phyloP scores from a whole-genome alignment of 2,888 invertebrate genomes.

The Sipunculus nudus region DNA sequence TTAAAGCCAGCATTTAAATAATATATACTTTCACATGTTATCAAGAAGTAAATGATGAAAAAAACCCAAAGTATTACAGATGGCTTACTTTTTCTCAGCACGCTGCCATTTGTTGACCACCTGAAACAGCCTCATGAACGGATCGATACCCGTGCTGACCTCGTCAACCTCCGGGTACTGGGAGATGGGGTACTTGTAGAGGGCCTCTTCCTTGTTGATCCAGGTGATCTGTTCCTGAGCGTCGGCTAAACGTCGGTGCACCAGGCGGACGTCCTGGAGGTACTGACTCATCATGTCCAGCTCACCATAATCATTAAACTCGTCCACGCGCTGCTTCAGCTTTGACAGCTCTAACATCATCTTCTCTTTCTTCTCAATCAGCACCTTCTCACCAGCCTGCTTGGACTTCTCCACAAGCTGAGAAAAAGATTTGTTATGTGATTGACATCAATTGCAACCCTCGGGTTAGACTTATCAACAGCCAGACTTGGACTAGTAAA shows the following conservation, averaged over 20 bases:
- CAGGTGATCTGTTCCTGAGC: slow-evolving; percentile 81
- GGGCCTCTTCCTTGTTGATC: slow-evolving; percentile 89
- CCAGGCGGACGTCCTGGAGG: slow-evolving; percentile 77
- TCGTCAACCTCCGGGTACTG: slow-evolving; percentile 82
- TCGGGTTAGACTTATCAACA: too few relatives aligned
- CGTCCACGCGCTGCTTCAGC: slow-evolving; percentile 78
- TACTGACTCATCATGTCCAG: slow-evolving; percentile 81
- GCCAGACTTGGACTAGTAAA: too few relatives aligned
- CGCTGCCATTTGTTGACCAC: slow-evolving; percentile 80
- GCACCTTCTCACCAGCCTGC: slow-evolving; percentile 83
- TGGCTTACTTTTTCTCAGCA: slow-evolving; percentile 75
- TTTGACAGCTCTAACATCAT: slow-evolving; percentile 78
- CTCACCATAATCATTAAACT: slow-evolving; percentile 86
- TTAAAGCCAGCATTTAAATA: too few relatives aligned
- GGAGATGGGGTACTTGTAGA: slow-evolving; percentile 83
- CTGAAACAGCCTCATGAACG: slow-evolving; percentile 69
- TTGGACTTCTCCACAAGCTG: slow-evolving; percentile 82
- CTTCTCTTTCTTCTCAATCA: slow-evolving; percentile 76
- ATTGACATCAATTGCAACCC: too few relatives aligned
- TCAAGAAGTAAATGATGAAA: too few relatives aligned
- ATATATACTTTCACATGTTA: too few relatives aligned
- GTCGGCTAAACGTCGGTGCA: slow-evolving; percentile 76
- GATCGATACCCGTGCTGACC: slow-evolving; percentile 74
- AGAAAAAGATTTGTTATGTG: slow-evolving; percentile 17
- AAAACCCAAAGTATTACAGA: too few relatives aligned